Conservation (phyloP, 2,888 invertebrate genomes). For the Coleophora deauratella region DNA sequence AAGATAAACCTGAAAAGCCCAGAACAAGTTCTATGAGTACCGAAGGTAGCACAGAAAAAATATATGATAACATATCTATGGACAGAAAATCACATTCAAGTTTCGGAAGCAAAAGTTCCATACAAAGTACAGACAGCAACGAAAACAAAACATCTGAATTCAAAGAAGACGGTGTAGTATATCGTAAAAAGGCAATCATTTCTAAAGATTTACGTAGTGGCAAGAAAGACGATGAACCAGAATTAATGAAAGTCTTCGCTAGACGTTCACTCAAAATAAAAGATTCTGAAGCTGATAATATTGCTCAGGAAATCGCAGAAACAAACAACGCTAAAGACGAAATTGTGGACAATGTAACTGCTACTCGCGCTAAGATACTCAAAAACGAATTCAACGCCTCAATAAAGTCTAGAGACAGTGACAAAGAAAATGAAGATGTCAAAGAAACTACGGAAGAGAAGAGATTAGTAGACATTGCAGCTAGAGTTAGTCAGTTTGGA, state of each 20-base stretch:
- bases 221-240: slow-evolving; percentile 80
- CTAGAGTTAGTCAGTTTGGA: slow-evolving; percentile 61
- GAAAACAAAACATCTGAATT: slow-evolving; percentile 54
- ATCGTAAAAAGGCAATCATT: slow-evolving; percentile 71
- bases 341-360: slow-evolving; percentile 26
- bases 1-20: slow-evolving; percentile 56
- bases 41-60: slow-evolving; percentile 59
- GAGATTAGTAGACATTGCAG: slow-evolving; percentile 56
- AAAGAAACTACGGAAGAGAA: slow-evolving; percentile 46
- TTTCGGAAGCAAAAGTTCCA: slow-evolving; percentile 65
- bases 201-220: slow-evolving; percentile 50
- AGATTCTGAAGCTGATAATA: slow-evolving; percentile 76
- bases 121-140: slow-evolving; percentile 62
- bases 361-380: slow-evolving; percentile 44
- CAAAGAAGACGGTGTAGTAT: slow-evolving; percentile 65
- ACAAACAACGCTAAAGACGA: slow-evolving; percentile 50
- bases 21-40: slow-evolving; percentile 56
- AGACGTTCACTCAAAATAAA: slow-evolving; percentile 86
- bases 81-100: slow-evolving; percentile 65
- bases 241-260: slow-evolving; percentile 87
- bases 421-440: slow-evolving; percentile 79
- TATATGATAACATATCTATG: slow-evolving; percentile 61
- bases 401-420: slow-evolving; percentile 78
- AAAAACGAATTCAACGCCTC: slow-evolving; percentile 69
- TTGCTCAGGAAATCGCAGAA: slow-evolving; percentile 74